Percentiles rank a stretch among this genome's conserved stretches.
phyloP scores from a whole-genome alignment of 1,140 invertebrate species.

The Laupala kohalensis region DNA sequence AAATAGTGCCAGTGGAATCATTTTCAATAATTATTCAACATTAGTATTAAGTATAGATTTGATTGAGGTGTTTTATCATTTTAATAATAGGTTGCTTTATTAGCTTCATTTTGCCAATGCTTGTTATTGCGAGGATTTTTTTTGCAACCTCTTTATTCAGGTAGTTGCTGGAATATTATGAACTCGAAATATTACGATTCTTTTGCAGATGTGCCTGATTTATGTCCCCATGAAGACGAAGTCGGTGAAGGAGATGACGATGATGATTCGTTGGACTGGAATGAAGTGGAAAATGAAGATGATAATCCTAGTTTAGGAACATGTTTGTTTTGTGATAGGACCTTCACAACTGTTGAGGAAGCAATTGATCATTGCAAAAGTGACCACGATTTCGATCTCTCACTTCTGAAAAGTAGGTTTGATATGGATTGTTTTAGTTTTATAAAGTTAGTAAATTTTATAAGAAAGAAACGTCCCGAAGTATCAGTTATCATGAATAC shows the following conservation, averaged over 20 bases:
- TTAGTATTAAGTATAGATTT: too few relatives aligned
- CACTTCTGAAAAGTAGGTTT: conserved; percentile 48
- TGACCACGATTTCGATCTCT: conserved; percentile 56
- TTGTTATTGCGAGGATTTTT: too few relatives aligned
- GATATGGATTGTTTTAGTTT: conserved; percentile 72
- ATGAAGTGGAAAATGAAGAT: conserved; percentile 31
- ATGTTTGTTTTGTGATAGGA: conserved; percentile 42
- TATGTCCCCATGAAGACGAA: neutral
- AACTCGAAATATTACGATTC: too few relatives aligned
- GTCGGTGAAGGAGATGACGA: conserved; percentile 27
- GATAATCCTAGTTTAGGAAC: conserved; percentile 18
- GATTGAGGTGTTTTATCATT: too few relatives aligned
- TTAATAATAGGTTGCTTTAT: too few relatives aligned
- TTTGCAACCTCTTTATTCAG: too few relatives aligned
- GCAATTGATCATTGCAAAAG: conserved; percentile 35
- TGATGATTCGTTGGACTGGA: conserved; percentile 33
- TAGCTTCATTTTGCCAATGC: too few relatives aligned
- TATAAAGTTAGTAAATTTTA: conserved; percentile 80
- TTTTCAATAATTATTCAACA: too few relatives aligned
- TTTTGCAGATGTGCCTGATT: conserved; percentile 5
- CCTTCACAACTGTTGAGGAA: conserved; percentile 26
- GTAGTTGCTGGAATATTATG: too few relatives aligned
- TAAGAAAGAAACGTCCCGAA: conserved; percentile 47
- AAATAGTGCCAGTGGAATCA: too few relatives aligned
- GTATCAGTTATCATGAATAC: conserved; percentile 39